phyloP scores from a whole-genome alignment of 2,888 invertebrate species.

The Nemotelus nigrinus region DNA sequence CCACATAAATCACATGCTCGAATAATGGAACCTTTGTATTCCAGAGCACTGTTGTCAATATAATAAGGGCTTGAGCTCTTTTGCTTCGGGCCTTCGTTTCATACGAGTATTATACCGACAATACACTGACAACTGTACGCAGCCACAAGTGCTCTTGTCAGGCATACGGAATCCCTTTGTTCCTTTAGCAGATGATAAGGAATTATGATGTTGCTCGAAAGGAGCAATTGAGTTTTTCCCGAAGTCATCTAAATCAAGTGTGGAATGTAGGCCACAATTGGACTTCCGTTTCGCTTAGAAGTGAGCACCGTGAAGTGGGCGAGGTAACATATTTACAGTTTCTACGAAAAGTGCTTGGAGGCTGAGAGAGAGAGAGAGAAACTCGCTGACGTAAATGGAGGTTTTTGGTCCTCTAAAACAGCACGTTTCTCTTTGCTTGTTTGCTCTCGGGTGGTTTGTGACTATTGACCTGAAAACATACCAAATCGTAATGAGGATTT shows the following conservation, averaged over 20 bases:
- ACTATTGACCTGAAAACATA: too few relatives aligned
- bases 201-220: slow-evolving; percentile 33
- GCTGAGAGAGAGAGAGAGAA: too few relatives aligned
- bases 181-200: slow-evolving; percentile 29
- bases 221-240: slow-evolving; percentile 34
- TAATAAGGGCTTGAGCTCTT: slow-evolving; percentile 22
- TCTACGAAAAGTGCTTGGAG: too few relatives aligned
- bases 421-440: too few relatives aligned
- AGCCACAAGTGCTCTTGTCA: slow-evolving; percentile 24
- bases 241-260: slow-evolving; percentile 31
- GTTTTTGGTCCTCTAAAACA: too few relatives aligned
- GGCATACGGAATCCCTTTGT: slow-evolving; percentile 24
- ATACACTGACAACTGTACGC: not conserved
- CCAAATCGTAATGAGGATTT: too few relatives aligned
- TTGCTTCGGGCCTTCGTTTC: not conserved
- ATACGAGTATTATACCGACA: not conserved
- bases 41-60: slow-evolving; percentile 27
- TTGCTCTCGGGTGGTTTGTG: too few relatives aligned
- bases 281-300: not conserved
- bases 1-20: slow-evolving; percentile 44
- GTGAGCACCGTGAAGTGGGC: not conserved
- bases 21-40: slow-evolving; percentile 36
- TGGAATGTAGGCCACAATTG: slow-evolving; percentile 27
- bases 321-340: not conserved
- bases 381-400: too few relatives aligned